These are phyloP conservation scores for Pelecanus crispus DNA, from an alignment of 2,113 vertebrate species.

Conservation along the genomic window DNA sequence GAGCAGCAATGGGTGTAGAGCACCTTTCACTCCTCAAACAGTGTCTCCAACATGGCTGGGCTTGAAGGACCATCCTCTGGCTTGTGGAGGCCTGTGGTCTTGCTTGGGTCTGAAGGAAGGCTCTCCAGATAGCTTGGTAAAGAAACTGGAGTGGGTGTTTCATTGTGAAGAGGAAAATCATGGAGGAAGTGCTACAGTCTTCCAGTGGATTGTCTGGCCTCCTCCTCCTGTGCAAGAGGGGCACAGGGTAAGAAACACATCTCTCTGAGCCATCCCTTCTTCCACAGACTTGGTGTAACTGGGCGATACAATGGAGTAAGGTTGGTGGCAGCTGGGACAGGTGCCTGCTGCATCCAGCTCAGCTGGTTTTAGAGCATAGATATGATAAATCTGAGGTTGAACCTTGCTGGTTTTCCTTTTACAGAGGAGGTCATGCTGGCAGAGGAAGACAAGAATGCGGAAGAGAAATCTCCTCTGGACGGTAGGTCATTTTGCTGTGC, in stretches of 20 bases:
- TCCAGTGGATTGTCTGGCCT: not conserved
- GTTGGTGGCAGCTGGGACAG: not conserved
- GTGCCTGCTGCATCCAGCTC: not conserved
- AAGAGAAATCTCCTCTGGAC: slow-evolving; percentile 92
- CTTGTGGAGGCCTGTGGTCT: not conserved
- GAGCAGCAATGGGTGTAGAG: not conserved
- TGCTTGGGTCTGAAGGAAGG: not conserved
- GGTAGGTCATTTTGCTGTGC: slow-evolving; percentile 68
- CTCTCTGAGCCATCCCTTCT: not conserved
- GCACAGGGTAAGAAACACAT: accelerated
- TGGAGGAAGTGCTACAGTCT: not conserved
- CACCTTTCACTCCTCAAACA: not conserved
- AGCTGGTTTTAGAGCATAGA: accelerated
- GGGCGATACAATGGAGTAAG: not conserved
- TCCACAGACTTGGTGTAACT: not conserved
- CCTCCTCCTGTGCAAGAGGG: not conserved
- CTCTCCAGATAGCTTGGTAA: not conserved
- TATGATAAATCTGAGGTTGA: not conserved
- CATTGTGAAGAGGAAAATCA: not conserved
- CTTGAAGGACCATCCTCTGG: not conserved
- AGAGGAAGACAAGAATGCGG: slow-evolving; percentile 92
- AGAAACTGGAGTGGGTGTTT: not conserved
- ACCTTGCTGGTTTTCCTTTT: not conserved
- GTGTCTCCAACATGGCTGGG: accelerated
- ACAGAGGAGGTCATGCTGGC: slow-evolving; percentile 98